Evolutionary conservation across 1,140 invertebrate genomes (phyloP).

Genomic region (Platyscapa corneri): DNA sequence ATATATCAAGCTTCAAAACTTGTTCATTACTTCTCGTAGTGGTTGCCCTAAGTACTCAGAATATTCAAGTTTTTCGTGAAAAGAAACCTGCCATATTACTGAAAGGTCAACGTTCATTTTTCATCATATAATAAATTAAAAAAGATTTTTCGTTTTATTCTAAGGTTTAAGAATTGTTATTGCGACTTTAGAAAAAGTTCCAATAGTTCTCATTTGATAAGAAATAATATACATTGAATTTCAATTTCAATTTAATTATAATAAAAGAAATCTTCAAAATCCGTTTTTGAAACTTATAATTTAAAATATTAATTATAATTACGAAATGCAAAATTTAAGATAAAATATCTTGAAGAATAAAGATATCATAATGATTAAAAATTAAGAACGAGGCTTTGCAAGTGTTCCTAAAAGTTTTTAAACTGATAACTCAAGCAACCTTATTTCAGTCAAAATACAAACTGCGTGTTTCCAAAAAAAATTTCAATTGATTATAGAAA

Average conservation of each 20-base stretch:
- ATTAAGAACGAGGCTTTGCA: neutral
- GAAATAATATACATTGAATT: no score
- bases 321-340: neutral
- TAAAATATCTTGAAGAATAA: neutral
- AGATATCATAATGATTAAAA: neutral
- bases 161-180: neutral
- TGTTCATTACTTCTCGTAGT: slow-evolving; percentile 23
- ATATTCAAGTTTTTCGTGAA: neutral
- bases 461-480: no score
- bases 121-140: neutral
- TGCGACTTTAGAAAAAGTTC: no score
- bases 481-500: neutral
- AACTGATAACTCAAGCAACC: neutral
- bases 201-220: no score
- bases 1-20: slow-evolving; percentile 11
- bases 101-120: neutral
- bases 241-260: no score
- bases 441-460: no score
- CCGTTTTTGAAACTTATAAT: neutral
- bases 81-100: neutral
- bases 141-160: neutral
- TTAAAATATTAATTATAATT: neutral
- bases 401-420: neutral
- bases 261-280: no score
- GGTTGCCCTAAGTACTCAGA: slow-evolving; percentile 3